These are phyloP conservation scores for Vultur gryphus DNA, from an alignment of 2,797 vertebrate species.

Conservation along the genomic window DNA sequence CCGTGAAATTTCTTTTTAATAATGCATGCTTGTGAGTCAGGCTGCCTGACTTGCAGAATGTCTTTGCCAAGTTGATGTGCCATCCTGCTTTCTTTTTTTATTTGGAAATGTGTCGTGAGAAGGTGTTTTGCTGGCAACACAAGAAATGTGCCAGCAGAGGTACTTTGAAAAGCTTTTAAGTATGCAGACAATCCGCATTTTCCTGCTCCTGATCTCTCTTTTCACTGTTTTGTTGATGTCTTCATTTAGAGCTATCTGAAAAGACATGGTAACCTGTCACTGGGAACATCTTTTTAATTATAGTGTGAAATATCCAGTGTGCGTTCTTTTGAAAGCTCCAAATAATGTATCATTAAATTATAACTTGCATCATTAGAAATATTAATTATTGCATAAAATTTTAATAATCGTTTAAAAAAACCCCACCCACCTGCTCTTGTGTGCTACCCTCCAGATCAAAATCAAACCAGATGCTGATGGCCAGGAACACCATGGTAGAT, in stretches of 20 bases:
- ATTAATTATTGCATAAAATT: background rate
- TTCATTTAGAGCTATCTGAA: background rate
- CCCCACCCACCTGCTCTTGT: background rate
- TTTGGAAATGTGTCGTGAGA: background rate
- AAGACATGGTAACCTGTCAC: background rate
- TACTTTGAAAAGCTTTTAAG: conserved; percentile 7
- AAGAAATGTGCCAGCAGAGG: background rate
- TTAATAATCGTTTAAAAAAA: background rate
- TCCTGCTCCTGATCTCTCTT: background rate
- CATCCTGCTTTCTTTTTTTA: background rate
- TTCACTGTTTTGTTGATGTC: conserved; percentile 1
- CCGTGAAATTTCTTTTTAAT: background rate
- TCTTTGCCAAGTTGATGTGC: background rate
- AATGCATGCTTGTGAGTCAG: background rate
- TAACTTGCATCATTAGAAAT: background rate
- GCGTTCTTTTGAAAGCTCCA: background rate
- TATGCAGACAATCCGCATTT: background rate
- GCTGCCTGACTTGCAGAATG: background rate
- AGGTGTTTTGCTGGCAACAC: background rate
- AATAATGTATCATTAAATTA: background rate
- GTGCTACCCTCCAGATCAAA: background rate
- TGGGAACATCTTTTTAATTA: background rate
- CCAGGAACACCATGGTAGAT: background rate
- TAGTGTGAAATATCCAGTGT: background rate
- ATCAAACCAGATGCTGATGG: background rate